phyloP scores from a whole-genome alignment of 1,140 invertebrate genomes.

The Meloidogyne chitwoodi region DNA sequence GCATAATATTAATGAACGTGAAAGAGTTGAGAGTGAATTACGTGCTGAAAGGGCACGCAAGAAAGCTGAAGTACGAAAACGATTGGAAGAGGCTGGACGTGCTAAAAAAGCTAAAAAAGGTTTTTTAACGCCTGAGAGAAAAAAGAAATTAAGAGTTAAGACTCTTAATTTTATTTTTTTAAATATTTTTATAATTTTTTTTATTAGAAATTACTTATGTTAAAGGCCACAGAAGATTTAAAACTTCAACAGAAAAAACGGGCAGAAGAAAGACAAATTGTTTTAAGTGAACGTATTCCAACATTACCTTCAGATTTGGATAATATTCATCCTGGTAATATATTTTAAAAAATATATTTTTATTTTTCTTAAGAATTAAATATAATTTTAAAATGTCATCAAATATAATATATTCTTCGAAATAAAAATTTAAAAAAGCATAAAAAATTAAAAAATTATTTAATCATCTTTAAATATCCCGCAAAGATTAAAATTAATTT shows the following conservation, averaged over 20 bases:
- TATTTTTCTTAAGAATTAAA: neutral
- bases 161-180: neutral
- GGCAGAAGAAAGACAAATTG: conserved; percentile 89
- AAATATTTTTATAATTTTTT: conserved; percentile 30
- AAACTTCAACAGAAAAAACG: conserved; percentile 98
- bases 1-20: neutral
- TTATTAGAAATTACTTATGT: conserved; percentile 85
- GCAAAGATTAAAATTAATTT: no score
- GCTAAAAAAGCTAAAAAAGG: conserved; percentile 54
- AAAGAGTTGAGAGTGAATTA: conserved; percentile 7
- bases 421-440: no score
- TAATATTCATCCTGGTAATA: neutral
- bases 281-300: conserved; percentile 79
- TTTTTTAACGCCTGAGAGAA: conserved; percentile 48
- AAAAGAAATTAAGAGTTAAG: conserved; percentile 64
- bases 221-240: conserved; percentile 97
- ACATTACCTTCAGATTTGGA: conserved; percentile 39
- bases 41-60: conserved; percentile 47
- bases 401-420: no score
- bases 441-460: no score
- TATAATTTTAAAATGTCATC: no score
- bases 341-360: no score
- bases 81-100: conserved; percentile 49
- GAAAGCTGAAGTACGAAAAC: conserved; percentile 52
- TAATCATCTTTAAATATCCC: no score